phyloP scores from a whole-genome alignment of 2,888 invertebrate genomes.

The Andrena fulva region DNA sequence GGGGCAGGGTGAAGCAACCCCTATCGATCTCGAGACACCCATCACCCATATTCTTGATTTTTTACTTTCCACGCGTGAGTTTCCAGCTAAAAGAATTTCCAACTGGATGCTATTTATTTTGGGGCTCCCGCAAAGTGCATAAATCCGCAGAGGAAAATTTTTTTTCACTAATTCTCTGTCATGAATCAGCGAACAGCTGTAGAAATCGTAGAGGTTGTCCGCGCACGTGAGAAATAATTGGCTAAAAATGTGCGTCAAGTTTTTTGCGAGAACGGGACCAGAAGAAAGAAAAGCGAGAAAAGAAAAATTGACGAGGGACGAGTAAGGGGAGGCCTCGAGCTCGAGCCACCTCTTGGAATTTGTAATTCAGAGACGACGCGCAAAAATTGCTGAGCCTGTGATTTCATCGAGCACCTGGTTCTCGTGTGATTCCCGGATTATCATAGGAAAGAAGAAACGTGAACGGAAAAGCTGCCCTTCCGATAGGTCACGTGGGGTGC shows the following conservation, averaged over 20 bases:
- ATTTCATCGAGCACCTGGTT: slow-evolving; percentile 17
- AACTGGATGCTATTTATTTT: too few relatives aligned
- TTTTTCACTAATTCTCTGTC: too few relatives aligned
- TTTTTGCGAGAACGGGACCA: neutral
- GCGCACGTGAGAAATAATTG: neutral
- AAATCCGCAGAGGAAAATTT: too few relatives aligned
- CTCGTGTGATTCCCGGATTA: slow-evolving; percentile 28
- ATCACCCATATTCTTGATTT: neutral
- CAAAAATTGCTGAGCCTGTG: slow-evolving; percentile 40
- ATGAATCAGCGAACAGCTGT: too few relatives aligned
- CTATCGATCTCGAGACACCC: neutral
- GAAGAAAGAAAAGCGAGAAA: too few relatives aligned
- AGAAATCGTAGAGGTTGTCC: too few relatives aligned
- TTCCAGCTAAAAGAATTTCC: too few relatives aligned
- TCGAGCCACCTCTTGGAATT: slow-evolving; percentile 44
- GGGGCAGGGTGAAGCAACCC: neutral
- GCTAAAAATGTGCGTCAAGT: too few relatives aligned
- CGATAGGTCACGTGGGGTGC: neutral
- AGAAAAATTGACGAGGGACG: neutral
- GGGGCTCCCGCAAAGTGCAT: too few relatives aligned
- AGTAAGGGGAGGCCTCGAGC: slow-evolving; percentile 16
- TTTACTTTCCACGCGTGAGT: neutral
- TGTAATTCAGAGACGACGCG: slow-evolving; percentile 42
- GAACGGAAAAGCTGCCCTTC: neutral
- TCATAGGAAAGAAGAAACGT: slow-evolving; percentile 28